A percentile compares a stretch with the other conserved stretches of the same genome.
Conservation (phyloP, 1,140 invertebrate species). For the Trachelipus rathkii region DNA sequence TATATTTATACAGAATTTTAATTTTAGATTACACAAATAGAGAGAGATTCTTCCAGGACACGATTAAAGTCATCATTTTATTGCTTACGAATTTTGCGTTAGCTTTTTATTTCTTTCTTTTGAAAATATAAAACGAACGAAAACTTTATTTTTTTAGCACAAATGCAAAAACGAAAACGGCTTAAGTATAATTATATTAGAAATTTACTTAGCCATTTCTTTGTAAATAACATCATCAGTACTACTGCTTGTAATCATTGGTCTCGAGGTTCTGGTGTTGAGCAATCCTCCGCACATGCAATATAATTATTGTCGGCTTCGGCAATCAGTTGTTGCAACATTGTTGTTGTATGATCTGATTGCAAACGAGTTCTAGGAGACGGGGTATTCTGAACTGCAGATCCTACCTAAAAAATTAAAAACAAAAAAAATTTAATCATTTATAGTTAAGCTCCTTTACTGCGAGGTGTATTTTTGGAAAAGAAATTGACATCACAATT, state of each 20-base stretch:
- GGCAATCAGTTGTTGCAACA: constrained; percentile 87
- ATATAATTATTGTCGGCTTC: constrained; percentile 92
- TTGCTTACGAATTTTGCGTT: no score
- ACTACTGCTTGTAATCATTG: constrained; percentile 75
- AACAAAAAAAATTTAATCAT: neutral
- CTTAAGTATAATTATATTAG: neutral
- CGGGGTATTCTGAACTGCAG: constrained; percentile 51
- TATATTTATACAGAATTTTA: no score
- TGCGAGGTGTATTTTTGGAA: no score
- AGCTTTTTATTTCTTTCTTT: no score
- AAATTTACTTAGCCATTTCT: constrained; percentile 85
- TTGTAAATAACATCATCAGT: constrained; percentile 81
- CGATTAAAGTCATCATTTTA: no score
- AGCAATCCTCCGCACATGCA: constrained; percentile 84
- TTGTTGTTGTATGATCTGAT: constrained; percentile 65
- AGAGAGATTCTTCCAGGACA: no score
- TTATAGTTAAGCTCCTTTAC: no score
- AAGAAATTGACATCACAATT: no score
- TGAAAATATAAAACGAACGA: no score
- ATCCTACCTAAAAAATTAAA: neutral
- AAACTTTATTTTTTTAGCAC: no score
- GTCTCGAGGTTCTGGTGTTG: constrained; percentile 66
- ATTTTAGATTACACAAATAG: no score
- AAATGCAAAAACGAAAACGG: no score
- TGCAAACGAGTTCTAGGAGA: constrained; percentile 59